A percentile compares a stretch with the other conserved stretches of the same genome.
Conservation (phyloP, 2,113 vertebrate species). For the Triplophysa siluroides region DNA sequence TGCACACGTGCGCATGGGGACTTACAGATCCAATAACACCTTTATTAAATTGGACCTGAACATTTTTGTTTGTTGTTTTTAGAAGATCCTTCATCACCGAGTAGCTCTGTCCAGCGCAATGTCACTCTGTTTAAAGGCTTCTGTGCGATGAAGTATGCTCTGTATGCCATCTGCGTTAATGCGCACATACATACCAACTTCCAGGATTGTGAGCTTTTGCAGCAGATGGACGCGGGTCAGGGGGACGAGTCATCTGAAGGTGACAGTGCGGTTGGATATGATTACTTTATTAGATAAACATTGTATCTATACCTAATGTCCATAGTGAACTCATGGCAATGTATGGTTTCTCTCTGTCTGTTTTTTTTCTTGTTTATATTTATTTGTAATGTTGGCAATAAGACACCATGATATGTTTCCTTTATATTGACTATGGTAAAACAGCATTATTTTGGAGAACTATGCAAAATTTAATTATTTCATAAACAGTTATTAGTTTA, state of each 20-base stretch:
- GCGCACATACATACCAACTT: constrained; percentile 75
- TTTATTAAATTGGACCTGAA: background rate
- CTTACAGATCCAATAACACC: background rate
- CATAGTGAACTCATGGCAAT: background rate
- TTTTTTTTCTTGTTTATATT: too few relatives aligned
- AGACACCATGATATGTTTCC: too few relatives aligned
- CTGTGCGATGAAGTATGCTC: constrained; percentile 94
- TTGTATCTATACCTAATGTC: background rate
- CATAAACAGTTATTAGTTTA: background rate
- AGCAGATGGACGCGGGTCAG: constrained; percentile 36
- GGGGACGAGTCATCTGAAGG: constrained; percentile 47
- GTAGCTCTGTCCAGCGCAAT: constrained; percentile 74
- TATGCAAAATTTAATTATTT: too few relatives aligned
- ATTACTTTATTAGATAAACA: background rate
- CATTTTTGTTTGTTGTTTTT: background rate
- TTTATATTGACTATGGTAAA: too few relatives aligned
- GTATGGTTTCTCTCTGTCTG: too few relatives aligned
- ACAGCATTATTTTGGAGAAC: too few relatives aligned
- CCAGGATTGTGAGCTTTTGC: constrained; percentile 64
- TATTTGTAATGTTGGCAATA: too few relatives aligned
- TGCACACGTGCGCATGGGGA: constrained; percentile 11
- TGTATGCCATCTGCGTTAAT: constrained; percentile 90
- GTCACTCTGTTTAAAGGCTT: constrained; percentile 86
- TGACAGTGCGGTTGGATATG: constrained; percentile 5
- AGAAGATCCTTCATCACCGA: constrained; percentile 60